Percentiles rank a stretch among this genome's conserved stretches.
These are phyloP conservation scores for Agrotis segetum DNA, from an alignment of 2,888 invertebrate genomes.

Conservation along the genomic window DNA sequence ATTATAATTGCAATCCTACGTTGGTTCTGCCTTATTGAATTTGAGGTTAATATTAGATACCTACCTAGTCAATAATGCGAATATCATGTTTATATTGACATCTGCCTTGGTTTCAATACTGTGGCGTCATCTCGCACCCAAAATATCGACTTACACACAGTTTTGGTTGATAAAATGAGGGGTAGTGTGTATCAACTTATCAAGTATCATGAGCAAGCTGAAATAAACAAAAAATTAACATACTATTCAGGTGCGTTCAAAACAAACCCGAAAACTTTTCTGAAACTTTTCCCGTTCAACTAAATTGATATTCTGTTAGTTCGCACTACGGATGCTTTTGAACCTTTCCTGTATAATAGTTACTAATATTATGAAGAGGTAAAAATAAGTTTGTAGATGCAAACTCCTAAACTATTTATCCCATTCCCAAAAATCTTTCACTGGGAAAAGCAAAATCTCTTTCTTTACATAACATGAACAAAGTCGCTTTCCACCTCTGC, in stretches of 20 bases:
- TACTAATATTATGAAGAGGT: background rate
- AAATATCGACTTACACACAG: background rate
- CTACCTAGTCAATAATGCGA: background rate
- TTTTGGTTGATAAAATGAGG: background rate
- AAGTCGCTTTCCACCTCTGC: too few relatives aligned
- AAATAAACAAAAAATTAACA: conserved; percentile 9
- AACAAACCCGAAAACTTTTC: conserved; percentile 35
- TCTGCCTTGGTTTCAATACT: too few relatives aligned
- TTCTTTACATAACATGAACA: too few relatives aligned
- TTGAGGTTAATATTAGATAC: too few relatives aligned
- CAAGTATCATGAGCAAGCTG: background rate
- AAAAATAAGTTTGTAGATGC: background rate
- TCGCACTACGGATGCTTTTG: conserved; percentile 34
- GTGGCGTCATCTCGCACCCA: background rate
- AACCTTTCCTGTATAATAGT: conserved; percentile 13
- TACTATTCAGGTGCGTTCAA: background rate
- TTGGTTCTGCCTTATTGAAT: background rate
- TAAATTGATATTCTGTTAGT: conserved; percentile 50
- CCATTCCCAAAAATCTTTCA: background rate
- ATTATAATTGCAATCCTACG: background rate
- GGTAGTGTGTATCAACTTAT: background rate
- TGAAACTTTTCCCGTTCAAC: conserved; percentile 34
- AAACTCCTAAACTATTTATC: background rate
- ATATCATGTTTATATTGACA: background rate
- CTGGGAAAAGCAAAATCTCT: too few relatives aligned